Conservation (phyloP, 2,113 vertebrate genomes). For the Cepphus grylle region DNA sequence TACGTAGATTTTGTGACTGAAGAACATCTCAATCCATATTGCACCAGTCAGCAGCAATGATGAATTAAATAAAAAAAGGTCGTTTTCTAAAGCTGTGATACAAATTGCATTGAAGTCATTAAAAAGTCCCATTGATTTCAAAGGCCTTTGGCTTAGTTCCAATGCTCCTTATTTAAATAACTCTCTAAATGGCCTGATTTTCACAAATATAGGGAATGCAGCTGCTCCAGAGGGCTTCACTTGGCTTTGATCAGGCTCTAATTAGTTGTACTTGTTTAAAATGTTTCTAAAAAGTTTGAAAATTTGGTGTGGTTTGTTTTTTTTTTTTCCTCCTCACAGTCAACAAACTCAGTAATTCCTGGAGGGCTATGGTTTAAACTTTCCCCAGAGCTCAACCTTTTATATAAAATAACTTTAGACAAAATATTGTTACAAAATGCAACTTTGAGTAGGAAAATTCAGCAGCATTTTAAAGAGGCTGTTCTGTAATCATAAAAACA, state of each 20-base stretch:
- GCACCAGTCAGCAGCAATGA: not conserved
- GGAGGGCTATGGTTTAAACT: not conserved
- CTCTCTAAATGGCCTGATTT: slow-evolving; percentile 31
- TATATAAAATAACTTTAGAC: not conserved
- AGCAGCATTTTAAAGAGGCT: not conserved
- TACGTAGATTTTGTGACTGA: not conserved
- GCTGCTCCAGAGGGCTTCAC: slow-evolving; percentile 28
- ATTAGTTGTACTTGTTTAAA: slow-evolving; percentile 43
- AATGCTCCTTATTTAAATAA: slow-evolving; percentile 27
- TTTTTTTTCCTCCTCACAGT: not conserved
- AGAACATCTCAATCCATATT: not conserved
- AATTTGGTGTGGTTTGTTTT: not conserved
- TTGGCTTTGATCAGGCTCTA: slow-evolving; percentile 51
- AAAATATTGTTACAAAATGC: not conserved
- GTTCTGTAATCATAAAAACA: not conserved
- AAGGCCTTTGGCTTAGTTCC: slow-evolving; percentile 23
- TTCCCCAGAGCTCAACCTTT: slow-evolving; percentile 22
- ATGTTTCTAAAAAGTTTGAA: slow-evolving; percentile 18
- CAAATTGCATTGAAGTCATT: slow-evolving; percentile 20
- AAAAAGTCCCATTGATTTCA: slow-evolving; percentile 39
- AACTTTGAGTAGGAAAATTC: not conserved
- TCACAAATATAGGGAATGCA: slow-evolving; percentile 15
- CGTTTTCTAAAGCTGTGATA: not conserved
- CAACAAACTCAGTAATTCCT: slow-evolving; percentile 20
- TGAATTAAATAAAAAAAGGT: slow-evolving; percentile 1